Conservation (phyloP, 2,797 vertebrate species). For the Danio choprae region DNA sequence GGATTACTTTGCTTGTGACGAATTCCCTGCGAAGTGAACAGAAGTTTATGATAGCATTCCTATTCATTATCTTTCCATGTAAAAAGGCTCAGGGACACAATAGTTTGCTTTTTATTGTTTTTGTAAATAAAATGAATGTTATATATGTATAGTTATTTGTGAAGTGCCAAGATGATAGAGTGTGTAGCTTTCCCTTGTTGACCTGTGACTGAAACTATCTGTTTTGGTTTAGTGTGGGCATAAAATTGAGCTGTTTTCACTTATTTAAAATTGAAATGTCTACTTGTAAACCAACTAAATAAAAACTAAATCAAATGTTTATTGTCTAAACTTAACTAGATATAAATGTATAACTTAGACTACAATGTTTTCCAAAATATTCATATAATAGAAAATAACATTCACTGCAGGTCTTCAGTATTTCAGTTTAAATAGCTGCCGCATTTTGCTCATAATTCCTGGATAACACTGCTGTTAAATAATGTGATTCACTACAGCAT, state of each 20-base stretch:
- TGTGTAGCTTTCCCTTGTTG: neutral
- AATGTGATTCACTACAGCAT: neutral
- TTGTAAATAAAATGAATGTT: neutral
- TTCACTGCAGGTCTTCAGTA: rapidly evolving
- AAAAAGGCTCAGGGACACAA: slow-evolving; percentile 13
- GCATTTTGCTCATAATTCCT: neutral
- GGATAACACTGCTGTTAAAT: neutral
- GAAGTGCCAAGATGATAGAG: neutral
- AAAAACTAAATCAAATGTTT: neutral
- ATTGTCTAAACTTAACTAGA: neutral
- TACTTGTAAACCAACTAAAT: neutral
- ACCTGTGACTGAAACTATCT: neutral
- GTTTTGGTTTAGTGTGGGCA: neutral
- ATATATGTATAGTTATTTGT: neutral
- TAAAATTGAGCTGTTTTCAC: neutral
- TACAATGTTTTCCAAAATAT: neutral
- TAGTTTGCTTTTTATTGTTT: neutral
- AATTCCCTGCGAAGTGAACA: slow-evolving; percentile 61
- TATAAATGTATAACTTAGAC: neutral
- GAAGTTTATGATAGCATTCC: neutral
- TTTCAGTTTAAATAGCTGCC: neutral
- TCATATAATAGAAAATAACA: neutral
- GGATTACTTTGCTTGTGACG: slow-evolving; percentile 93
- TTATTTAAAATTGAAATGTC: neutral
- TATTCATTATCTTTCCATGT: neutral